A percentile compares a stretch with the other conserved stretches of the same genome.
Conservation (phyloP, 2,888 invertebrate species). For the Dromius quadrimaculatus region DNA sequence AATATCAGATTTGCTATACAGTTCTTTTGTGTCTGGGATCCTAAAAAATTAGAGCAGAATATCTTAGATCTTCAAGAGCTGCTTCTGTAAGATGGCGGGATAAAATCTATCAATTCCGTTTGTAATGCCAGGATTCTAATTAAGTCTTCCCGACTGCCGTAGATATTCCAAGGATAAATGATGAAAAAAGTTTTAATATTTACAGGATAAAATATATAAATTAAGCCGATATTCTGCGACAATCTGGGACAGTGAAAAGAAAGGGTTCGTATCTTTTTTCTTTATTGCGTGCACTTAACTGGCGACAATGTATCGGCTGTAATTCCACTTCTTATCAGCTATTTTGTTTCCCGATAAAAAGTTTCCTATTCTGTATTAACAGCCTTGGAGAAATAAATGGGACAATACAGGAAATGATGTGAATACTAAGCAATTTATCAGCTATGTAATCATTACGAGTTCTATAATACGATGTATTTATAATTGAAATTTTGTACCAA, state of each 20-base stretch:
- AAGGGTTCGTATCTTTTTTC: slow-evolving; percentile 30
- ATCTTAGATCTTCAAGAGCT: neutral
- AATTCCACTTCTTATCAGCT: slow-evolving; percentile 16
- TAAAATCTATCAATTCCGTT: slow-evolving; percentile 48
- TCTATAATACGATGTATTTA: too few relatives aligned
- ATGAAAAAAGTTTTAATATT: slow-evolving; percentile 47
- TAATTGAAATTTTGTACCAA: too few relatives aligned
- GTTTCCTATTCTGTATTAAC: slow-evolving; percentile 11
- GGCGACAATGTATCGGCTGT: slow-evolving; percentile 32
- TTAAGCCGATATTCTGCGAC: slow-evolving; percentile 30
- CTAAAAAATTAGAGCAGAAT: slow-evolving; percentile 12
- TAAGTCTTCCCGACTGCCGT: slow-evolving; percentile 28
- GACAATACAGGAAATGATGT: neutral
- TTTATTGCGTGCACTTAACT: slow-evolving; percentile 21
- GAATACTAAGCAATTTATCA: neutral
- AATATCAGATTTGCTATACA: neutral
- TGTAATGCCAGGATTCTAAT: slow-evolving; percentile 42
- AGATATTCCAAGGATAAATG: slow-evolving; percentile 40
- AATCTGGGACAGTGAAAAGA: slow-evolving; percentile 1
- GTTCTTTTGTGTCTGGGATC: too few relatives aligned
- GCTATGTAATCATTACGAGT: neutral
- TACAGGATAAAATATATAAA: slow-evolving; percentile 47
- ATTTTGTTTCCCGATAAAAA: slow-evolving; percentile 30
- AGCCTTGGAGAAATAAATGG: neutral
- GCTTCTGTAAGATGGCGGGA: neutral